phyloP scores from a whole-genome alignment of 2,888 invertebrate genomes.

The Nesidiocoris tenuis region DNA sequence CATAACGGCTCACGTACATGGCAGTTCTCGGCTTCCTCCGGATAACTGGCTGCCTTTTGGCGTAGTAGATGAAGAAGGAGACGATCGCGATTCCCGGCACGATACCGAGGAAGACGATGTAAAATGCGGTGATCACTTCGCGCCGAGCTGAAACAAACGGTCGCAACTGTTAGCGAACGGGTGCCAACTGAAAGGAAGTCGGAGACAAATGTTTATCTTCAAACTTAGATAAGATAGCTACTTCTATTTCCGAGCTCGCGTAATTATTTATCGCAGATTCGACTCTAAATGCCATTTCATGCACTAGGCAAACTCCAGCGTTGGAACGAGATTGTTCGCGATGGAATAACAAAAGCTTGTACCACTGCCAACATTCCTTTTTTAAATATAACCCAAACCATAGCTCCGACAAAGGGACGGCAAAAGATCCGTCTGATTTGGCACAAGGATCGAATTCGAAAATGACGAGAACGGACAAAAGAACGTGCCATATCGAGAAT shows the following conservation, averaged over 20 bases:
- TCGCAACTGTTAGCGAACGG: slow-evolving; percentile 29
- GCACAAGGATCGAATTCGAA: too few relatives aligned
- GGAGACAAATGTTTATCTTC: slow-evolving; percentile 10
- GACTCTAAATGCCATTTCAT: slow-evolving; percentile 14
- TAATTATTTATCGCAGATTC: slow-evolving; percentile 9
- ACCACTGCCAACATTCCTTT: slow-evolving; percentile 17
- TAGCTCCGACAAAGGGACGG: slow-evolving; percentile 13
- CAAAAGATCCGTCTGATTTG: too few relatives aligned
- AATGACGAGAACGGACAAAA: too few relatives aligned
- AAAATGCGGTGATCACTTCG: slow-evolving; percentile 77
- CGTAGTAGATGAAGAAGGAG: slow-evolving; percentile 72
- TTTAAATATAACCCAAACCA: slow-evolving; percentile 21
- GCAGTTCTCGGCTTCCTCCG: slow-evolving; percentile 56
- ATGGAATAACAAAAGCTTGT: slow-evolving; percentile 18
- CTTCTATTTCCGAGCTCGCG: not conserved
- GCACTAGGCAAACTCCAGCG: slow-evolving; percentile 20
- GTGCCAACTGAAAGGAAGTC: slow-evolving; percentile 3
- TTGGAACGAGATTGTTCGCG: slow-evolving; percentile 1
- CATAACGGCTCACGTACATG: slow-evolving; percentile 48
- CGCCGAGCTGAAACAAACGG: slow-evolving; percentile 69
- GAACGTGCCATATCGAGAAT: too few relatives aligned
- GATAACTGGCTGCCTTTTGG: slow-evolving; percentile 65
- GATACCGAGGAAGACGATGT: slow-evolving; percentile 83
- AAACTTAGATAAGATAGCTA: slow-evolving; percentile 30
- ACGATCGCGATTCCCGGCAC: slow-evolving; percentile 70